Evolutionary conservation across 1,140 invertebrate genomes (phyloP), one percentile per base, ranked within the genome.

Genomic region (Cotesia vestalis): DNA sequence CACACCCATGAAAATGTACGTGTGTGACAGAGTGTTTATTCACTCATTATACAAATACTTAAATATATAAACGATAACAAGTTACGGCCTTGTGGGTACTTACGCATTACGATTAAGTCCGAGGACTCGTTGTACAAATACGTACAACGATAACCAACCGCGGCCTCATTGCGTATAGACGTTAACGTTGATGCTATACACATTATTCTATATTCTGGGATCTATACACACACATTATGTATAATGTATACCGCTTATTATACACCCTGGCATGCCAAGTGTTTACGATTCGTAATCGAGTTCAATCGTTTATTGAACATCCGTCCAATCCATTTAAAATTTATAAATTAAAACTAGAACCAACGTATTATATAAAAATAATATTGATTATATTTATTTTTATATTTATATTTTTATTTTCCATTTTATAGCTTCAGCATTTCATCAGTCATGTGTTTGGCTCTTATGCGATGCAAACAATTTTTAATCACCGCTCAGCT

Each of bases 81-180:
- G 67, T 57, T 14, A 71, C 72, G 78, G 73, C 73, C 73, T 75
- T 75, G 73, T 75, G 57, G 73, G 68, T 76, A 78, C 76, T 70
- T 70, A 61, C 60, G 69, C 69, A 73, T 73, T 63, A 73, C 76
- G 77, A 80, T 79, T 79, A 81, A 81, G 78, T 78, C 74, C 76
- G 78, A 80, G 78, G 73, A 80, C 78, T 76, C 72, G 75, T 73
- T 75, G 71, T 71, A 72, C 67, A 51, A 61, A 73, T 66, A 52
- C 67, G 53, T 67, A 71, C 34, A 20, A 70, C 72, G 75, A 76
- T 76, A 76, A 76, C 72, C 20, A 70, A 66, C 57, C 27, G 9
- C 57, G 75, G 73, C 78, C 78, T 81, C 76, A 73, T 63, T 69
- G 60, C 38, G 36, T 60, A 12, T 60, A 60, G 76, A 77, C 75